A percentile compares a stretch with the other conserved stretches of the same genome.
These are phyloP conservation scores for Drosophila orena DNA, from an alignment of 1,140 invertebrate genomes.

Conservation along the genomic window DNA sequence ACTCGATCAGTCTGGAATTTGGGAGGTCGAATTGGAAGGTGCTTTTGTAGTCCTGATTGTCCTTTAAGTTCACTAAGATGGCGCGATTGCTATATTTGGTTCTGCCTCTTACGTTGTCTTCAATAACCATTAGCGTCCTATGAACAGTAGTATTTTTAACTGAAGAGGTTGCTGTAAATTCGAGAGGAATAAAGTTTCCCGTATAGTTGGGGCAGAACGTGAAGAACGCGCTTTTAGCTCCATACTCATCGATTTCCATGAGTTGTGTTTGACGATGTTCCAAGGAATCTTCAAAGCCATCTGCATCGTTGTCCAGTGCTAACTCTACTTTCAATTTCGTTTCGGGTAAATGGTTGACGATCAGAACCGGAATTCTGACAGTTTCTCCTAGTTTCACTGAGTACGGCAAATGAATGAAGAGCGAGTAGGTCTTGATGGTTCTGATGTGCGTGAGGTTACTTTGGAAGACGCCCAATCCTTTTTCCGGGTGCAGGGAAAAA, in stretches of 20 bases:
- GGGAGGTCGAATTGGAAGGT: background rate
- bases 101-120: background rate
- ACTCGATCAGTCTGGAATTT: background rate
- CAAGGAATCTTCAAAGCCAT: background rate
- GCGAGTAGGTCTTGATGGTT: background rate
- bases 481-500: background rate
- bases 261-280: background rate
- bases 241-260: background rate
- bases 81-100: background rate
- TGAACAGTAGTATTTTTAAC: background rate
- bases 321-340: background rate
- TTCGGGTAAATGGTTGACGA: background rate
- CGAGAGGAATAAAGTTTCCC: background rate
- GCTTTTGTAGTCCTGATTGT: background rate
- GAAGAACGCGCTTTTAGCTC: background rate
- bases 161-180: background rate
- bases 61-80: background rate
- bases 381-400: conserved; percentile 1
- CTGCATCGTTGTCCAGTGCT: background rate
- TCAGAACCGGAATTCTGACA: background rate
- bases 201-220: background rate
- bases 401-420: background rate
- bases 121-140: background rate
- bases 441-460: background rate
- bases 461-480: background rate